A percentile compares a stretch with the other conserved stretches of the same genome.
phyloP scores from a whole-genome alignment of 2,113 vertebrate species.

The Actenoides hombroni region DNA sequence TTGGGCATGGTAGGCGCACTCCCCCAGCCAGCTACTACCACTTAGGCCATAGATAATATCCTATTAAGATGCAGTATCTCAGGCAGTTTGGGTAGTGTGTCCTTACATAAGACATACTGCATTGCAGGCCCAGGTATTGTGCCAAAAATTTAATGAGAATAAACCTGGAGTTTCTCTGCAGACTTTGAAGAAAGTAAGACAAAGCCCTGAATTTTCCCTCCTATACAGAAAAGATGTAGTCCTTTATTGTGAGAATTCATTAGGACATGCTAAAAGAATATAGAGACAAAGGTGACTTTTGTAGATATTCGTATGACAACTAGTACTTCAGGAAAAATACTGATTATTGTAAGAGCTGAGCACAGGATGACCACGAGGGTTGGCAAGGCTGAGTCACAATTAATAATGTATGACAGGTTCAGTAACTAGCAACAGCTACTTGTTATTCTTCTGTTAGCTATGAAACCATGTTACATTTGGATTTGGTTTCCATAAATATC shows the following conservation, averaged over 20 bases:
- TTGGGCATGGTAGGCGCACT: neutral
- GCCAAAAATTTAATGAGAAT: neutral
- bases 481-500: slow-evolving; percentile 35
- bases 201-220: neutral
- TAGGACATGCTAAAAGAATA: neutral
- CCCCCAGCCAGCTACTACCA: neutral
- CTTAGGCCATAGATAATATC: neutral
- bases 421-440: slow-evolving; percentile 34
- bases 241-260: neutral
- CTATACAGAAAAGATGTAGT: neutral
- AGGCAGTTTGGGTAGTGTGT: neutral
- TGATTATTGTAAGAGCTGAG: neutral
- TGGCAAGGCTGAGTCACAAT: neutral
- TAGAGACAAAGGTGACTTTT: neutral
- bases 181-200: neutral
- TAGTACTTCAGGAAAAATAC: neutral
- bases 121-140: neutral
- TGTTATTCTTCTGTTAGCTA: slow-evolving; percentile 22
- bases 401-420: neutral
- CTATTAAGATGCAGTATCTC: neutral
- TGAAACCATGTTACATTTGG: slow-evolving; percentile 23
- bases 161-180: neutral
- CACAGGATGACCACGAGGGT: neutral
- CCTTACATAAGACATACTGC: neutral
- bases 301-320: neutral